Conservation (phyloP, 2,888 invertebrate genomes). For the Campoplex capitator region DNA sequence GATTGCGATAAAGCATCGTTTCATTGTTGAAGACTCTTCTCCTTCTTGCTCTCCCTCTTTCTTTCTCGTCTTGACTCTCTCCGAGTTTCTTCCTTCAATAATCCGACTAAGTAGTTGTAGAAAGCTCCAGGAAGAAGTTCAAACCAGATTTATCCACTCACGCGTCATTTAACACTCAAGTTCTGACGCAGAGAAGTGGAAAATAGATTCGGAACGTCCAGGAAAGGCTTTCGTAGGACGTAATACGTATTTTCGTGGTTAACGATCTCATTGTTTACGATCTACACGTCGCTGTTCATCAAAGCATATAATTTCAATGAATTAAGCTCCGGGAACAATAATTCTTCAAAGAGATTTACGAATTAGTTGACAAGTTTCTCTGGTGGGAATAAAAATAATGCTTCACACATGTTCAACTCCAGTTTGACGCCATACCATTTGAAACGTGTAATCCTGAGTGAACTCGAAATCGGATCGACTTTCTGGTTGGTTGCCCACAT, state of each 20-base stretch:
- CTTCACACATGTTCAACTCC: background rate
- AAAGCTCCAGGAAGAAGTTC: constrained; percentile 26
- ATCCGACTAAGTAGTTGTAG: constrained; percentile 18
- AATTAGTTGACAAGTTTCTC: background rate
- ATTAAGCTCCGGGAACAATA: background rate
- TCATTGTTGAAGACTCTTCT: constrained; percentile 54
- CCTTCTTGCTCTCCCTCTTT: background rate
- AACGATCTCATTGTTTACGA: constrained; percentile 21
- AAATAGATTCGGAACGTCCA: background rate
- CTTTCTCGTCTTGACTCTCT: background rate
- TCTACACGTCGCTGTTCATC: background rate
- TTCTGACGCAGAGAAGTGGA: constrained; percentile 8
- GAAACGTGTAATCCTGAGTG: background rate
- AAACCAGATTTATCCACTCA: constrained; percentile 36
- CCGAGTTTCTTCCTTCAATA: background rate
- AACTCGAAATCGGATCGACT: background rate
- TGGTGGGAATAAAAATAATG: background rate
- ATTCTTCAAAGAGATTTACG: background rate
- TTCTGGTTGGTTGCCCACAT: background rate
- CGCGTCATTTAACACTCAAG: constrained; percentile 19
- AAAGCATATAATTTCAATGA: constrained; percentile 6
- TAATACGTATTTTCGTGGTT: constrained; percentile 24
- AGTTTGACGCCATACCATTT: background rate
- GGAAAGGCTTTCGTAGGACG: constrained; percentile 13
- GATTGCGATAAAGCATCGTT: constrained; percentile 43